A percentile compares a stretch with the other conserved stretches of the same genome.
phyloP scores from a whole-genome alignment of 1,140 invertebrate species.

The Venustaconcha ellipsiformis region DNA sequence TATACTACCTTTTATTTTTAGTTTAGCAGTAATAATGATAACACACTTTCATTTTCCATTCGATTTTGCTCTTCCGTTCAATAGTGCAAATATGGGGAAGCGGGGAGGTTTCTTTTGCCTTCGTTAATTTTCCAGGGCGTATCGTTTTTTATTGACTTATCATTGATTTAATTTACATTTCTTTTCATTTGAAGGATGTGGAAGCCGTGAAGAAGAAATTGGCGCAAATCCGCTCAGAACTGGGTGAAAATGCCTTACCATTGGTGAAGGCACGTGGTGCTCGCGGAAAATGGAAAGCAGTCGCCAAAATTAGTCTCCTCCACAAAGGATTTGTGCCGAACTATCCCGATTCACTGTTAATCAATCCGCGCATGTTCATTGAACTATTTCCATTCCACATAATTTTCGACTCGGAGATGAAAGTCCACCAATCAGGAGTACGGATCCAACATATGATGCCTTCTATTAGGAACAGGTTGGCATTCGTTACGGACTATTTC shows the following conservation, averaged over 20 bases:
- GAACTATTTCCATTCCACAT: slow-evolving; percentile 69
- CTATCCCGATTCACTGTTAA: slow-evolving; percentile 37
- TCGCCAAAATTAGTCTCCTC: slow-evolving; percentile 41
- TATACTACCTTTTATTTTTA: too few species aligned
- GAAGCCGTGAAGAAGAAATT: slow-evolving; percentile 42
- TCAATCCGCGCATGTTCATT: slow-evolving; percentile 53
- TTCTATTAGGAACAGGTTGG: slow-evolving; percentile 77
- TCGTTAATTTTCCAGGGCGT: too few species aligned
- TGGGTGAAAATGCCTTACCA: slow-evolving; percentile 45
- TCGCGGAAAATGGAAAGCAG: slow-evolving; percentile 41
- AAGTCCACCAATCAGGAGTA: slow-evolving; percentile 65
- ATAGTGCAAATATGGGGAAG: too few species aligned
- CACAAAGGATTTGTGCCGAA: slow-evolving; percentile 44
- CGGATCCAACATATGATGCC: slow-evolving; percentile 68
- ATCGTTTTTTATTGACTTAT: too few species aligned
- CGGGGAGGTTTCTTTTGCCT: too few species aligned
- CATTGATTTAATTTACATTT: not conserved
- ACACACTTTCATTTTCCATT: too few species aligned
- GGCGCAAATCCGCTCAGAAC: slow-evolving; percentile 40
- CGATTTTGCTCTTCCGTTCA: too few species aligned
- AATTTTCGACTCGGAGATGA: slow-evolving; percentile 64
- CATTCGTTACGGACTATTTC: slow-evolving; percentile 58
- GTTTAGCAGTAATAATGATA: too few species aligned
- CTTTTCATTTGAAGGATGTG: slow-evolving; percentile 36
- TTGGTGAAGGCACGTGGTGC: slow-evolving; percentile 35